A percentile compares a stretch with the other conserved stretches of the same genome.
Evolutionary conservation across 2,113 vertebrate species (phyloP).

Genomic region (Pionites leucogaster): DNA sequence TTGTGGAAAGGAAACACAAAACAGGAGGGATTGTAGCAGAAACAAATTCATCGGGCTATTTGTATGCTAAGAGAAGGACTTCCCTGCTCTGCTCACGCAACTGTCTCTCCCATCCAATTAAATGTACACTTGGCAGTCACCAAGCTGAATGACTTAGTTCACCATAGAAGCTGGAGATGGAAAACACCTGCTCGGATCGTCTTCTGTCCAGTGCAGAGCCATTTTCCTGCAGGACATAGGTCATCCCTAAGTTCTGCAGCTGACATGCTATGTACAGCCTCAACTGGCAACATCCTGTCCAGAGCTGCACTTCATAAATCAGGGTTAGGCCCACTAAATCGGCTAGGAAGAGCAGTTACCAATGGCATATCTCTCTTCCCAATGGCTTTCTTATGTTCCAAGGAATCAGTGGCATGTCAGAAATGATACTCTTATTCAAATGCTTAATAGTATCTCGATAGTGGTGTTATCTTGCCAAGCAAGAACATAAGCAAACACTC

Average conservation of each 20-base stretch:
- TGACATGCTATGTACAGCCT: background rate
- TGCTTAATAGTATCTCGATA: slow-evolving; percentile 11
- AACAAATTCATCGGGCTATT: background rate
- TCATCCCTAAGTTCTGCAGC: slow-evolving; percentile 54
- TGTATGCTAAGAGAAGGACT: background rate
- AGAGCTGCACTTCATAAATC: slow-evolving; percentile 54
- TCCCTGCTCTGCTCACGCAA: background rate
- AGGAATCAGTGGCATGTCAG: slow-evolving; percentile 38
- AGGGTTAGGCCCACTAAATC: background rate
- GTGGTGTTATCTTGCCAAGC: background rate
- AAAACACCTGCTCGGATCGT: slow-evolving; percentile 47
- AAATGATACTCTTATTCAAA: slow-evolving; percentile 35
- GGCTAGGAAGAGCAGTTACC: slow-evolving; percentile 1
- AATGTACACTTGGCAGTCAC: slow-evolving; percentile 47
- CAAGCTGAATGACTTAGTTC: background rate
- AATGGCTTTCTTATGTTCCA: background rate
- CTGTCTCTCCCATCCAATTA: slow-evolving; percentile 16
- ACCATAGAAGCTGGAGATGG: slow-evolving; percentile 25
- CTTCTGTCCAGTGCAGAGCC: background rate
- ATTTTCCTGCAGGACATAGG: slow-evolving; percentile 1
- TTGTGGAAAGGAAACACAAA: background rate
- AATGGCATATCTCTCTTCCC: background rate
- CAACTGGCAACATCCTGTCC: slow-evolving; percentile 50
- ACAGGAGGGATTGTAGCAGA: background rate
- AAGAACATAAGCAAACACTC: slow-evolving; percentile 58